Evolutionary conservation across 2,888 invertebrate genomes (phyloP), one percentile per base, ranked within the genome.

Genomic region (Parnassius glacialis): DNA sequence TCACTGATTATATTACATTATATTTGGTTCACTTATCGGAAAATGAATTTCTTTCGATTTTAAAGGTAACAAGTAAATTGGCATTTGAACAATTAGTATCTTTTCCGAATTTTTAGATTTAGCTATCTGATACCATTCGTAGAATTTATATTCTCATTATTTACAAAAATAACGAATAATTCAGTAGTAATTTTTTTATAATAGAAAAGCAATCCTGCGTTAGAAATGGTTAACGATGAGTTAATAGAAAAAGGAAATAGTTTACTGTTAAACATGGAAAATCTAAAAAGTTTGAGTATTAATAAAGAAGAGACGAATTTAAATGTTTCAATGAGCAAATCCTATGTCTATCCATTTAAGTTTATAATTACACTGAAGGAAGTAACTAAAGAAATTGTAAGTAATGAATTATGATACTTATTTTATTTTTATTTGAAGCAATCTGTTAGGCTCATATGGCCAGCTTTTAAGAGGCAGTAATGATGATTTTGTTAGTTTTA

Each of bases 371-470:
- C 67, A 47, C 69, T 87, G 47, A 42, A 47, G 34, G 77, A 81
- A 63, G 80, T 80, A 9, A 76, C 82, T 0, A 75, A 73, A 62
- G 78, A 85, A 71, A 60, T 83, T 68, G 89, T 88, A 73, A 80
- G 79, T 76, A 48, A 13, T 34, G 34, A 34, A 34, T 34, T 7
- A 34, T 34, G 34, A 34, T 7, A 34, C 34, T 7, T 34, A 34
- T 34, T 34, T 34, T 34, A 7, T 7, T 34, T 34, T 34, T 34
- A 34, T 34, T 7, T 34, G 1, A 34, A 1, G 7, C 7, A 7
- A 34, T 34, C 34, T 34, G 0, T 34, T 34, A 34, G 5, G 34
- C 34, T 7, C 7, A 34, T 7, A 34, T 34, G 34, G 34, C 34
- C 34, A 34, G 7, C 34, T 34, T 34, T 34, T 34, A 7, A 34